Conservation (phyloP, 2,113 vertebrate species). For the Nothobranchius kuhntae region DNA sequence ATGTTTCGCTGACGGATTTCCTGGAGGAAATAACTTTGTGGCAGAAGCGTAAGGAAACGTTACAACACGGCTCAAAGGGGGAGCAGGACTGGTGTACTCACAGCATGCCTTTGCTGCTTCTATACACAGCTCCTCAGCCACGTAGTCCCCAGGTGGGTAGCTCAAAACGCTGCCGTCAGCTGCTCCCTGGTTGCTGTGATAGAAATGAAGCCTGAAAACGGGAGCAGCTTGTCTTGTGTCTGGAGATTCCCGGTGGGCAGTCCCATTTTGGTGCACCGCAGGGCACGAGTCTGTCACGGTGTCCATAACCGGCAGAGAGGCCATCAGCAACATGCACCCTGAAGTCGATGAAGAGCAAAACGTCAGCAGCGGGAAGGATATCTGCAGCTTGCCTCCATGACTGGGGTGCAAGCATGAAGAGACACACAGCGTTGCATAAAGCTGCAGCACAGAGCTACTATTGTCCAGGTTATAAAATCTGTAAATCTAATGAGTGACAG, state of each 20-base stretch:
- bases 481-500: conserved; percentile 40
- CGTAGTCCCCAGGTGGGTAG: conserved; percentile 86
- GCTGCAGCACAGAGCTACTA: conserved; percentile 32
- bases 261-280: conserved; percentile 81
- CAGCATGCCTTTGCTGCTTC: conserved; percentile 90
- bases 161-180: conserved; percentile 75
- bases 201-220: conserved; percentile 86
- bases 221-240: conserved; percentile 61
- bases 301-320: conserved; percentile 61
- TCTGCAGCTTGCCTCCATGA: conserved; percentile 4
- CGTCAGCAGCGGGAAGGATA: conserved; percentile 7
- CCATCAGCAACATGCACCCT: conserved; percentile 48
- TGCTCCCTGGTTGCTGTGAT: conserved; percentile 78
- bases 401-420: conserved; percentile 5
- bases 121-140: conserved; percentile 90
- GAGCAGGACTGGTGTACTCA: conserved; percentile 69
- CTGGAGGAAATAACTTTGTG: conserved; percentile 57
- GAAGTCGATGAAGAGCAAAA: conserved; percentile 10
- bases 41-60: conserved; percentile 23
- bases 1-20: conserved; percentile 10
- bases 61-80: conserved; percentile 28
- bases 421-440: conserved; percentile 54
- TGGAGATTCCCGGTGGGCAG: conserved; percentile 63
- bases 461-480: conserved; percentile 49
- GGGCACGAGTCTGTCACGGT: conserved; percentile 67